Evolutionary conservation across 2,888 invertebrate genomes (phyloP), one percentile per base, ranked within the genome.

Genomic region (Sclerodermus sp.): DNA sequence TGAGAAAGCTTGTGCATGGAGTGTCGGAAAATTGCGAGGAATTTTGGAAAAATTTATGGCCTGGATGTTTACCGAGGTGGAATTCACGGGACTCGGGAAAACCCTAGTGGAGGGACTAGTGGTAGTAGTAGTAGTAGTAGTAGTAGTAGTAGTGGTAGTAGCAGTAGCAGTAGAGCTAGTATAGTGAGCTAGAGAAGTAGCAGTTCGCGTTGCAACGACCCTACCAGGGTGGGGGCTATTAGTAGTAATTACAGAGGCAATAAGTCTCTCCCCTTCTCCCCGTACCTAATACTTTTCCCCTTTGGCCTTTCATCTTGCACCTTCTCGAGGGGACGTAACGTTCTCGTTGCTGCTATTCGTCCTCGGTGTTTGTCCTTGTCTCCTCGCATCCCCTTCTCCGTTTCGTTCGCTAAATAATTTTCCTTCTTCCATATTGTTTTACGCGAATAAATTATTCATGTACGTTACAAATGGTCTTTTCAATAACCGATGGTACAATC

Each of bases 191-290:
- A 12, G 46, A 44, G 8, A 23, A 42, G 39, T 42, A 42, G 17
- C 45, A 23, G 38, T 15, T 46, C 38, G 23, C 23, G 42, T 41
- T 37, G 39, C 34, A 32, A n/a, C 41, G n/a, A 12, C 41, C 10
- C 6, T 34, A 30, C 51, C 48, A 43, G 37, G 43, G 42, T 49
- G 41, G 44, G 44, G 40, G 62, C 63, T 66, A 67, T 65, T 66
- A 65, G 61, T 60, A 63, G 65, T 67, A 66, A 66, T 66, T 66
- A 66, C 66, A 50, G 53, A 56, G 47, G 57, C 61, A 63, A 67
- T 66, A 65, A 67, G 65, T 66, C 67, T 65, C 63, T 45, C n/a
- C n/a, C n/a, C n/a, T n/a, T n/a, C n/a, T n/a, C n/a, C n/a, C n/a
- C n/a, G n/a, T n/a, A 51, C 57, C 57, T 66, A 60, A 66, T 61